These are phyloP conservation scores for Machimus rusticus DNA, from an alignment of 2,888 invertebrate genomes.

Conservation along the genomic window DNA sequence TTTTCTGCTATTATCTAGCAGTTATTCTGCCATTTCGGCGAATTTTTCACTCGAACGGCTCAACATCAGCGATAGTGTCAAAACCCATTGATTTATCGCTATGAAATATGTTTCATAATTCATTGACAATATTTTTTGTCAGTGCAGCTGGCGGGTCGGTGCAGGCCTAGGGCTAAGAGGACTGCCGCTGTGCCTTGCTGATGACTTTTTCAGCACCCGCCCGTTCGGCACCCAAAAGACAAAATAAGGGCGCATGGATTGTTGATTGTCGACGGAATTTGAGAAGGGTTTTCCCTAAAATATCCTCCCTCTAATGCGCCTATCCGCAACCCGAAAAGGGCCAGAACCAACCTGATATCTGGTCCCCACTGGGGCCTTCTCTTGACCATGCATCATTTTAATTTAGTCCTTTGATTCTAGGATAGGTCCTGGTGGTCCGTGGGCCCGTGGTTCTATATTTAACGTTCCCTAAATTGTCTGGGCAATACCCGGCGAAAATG, in stretches of 20 bases:
- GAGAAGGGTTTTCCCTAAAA: neutral
- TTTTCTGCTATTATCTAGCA: constrained; percentile 26
- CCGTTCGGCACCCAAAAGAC: neutral
- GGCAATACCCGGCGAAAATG: neutral
- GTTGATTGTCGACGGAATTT: neutral
- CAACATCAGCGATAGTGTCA: constrained; percentile 39
- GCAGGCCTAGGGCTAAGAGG: neutral
- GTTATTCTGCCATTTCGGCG: constrained; percentile 40
- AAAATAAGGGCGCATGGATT: neutral
- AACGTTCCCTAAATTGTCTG: neutral
- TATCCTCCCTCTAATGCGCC: neutral
- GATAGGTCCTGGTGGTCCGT: neutral
- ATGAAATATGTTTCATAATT: constrained; percentile 42
- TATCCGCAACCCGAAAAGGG: neutral
- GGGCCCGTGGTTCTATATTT: neutral
- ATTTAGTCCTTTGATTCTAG: neutral
- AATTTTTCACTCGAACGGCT: constrained; percentile 39
- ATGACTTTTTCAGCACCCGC: neutral
- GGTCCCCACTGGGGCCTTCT: neutral
- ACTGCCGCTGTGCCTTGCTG: neutral
- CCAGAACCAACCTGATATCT: neutral
- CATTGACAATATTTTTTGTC: constrained; percentile 34
- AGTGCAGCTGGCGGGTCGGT: neutral
- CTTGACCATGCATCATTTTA: constrained; percentile 13
- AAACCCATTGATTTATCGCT: constrained; percentile 41